Percentiles rank a stretch among this genome's conserved stretches.
Evolutionary conservation across 2,888 invertebrate genomes (phyloP).

Genomic region (Erannis defoliaria): DNA sequence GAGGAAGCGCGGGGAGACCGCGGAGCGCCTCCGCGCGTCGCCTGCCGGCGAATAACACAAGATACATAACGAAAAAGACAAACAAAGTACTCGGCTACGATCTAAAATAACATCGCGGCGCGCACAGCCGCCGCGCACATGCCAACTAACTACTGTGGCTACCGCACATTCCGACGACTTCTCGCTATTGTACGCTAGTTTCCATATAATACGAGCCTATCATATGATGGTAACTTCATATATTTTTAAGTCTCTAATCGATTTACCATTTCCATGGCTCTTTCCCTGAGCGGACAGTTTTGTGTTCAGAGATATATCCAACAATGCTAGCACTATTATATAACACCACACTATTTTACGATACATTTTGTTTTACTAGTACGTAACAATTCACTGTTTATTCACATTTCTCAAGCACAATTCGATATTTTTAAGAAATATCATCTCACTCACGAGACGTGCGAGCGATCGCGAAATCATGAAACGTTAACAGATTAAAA

Average conservation of each 20-base stretch:
- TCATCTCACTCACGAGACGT: slow-evolving; percentile 61
- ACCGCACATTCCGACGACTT: slow-evolving; percentile 40
- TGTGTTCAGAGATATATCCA: slow-evolving; percentile 89
- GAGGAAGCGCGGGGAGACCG: background rate
- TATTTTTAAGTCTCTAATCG: slow-evolving; percentile 50
- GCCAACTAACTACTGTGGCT: slow-evolving; percentile 57
- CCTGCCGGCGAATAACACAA: slow-evolving; percentile 26
- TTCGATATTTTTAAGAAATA: slow-evolving; percentile 58
- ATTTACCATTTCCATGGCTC: slow-evolving; percentile 92
- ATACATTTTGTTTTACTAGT: slow-evolving; percentile 78
- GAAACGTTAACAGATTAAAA: slow-evolving; percentile 37
- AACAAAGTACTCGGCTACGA: slow-evolving; percentile 64
- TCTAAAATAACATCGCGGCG: slow-evolving; percentile 70
- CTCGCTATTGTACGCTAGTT: background rate
- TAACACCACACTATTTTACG: slow-evolving; percentile 88
- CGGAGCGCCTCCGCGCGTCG: slow-evolving; percentile 7
- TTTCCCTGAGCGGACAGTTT: slow-evolving; percentile 91
- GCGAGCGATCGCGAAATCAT: slow-evolving; percentile 60
- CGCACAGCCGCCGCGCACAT: slow-evolving; percentile 51
- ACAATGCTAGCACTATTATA: slow-evolving; percentile 89
- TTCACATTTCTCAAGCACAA: slow-evolving; percentile 75
- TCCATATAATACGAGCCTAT: background rate
- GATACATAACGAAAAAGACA: slow-evolving; percentile 60
- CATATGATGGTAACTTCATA: slow-evolving; percentile 22
- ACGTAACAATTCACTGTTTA: slow-evolving; percentile 61